Percentiles rank a stretch among this genome's conserved stretches.
These are phyloP conservation scores for Amniataba percoides DNA, from an alignment of 2,797 vertebrate species.

Conservation along the genomic window DNA sequence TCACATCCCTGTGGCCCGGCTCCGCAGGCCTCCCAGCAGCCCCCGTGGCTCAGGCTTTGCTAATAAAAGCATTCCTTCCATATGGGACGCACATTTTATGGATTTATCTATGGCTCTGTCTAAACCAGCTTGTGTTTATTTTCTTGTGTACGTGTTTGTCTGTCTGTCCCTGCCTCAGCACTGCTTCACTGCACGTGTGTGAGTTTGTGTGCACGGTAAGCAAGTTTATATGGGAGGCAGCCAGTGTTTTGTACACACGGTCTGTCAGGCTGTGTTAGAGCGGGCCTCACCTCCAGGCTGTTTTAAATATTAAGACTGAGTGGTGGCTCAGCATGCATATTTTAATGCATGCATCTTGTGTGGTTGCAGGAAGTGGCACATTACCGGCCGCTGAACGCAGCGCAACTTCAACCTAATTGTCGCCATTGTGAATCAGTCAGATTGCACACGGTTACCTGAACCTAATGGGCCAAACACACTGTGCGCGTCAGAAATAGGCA, in stretches of 20 bases:
- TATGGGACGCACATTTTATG: constrained; percentile 62
- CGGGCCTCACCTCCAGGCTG: constrained; percentile 82
- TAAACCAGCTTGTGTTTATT: constrained; percentile 76
- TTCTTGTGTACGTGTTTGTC: constrained; percentile 55
- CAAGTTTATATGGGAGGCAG: constrained; percentile 65
- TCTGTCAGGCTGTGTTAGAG: constrained; percentile 71
- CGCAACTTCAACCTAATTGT: constrained; percentile 34
- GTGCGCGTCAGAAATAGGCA: constrained; percentile 2
- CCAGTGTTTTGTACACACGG: constrained; percentile 75
- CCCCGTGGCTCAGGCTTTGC: constrained; percentile 42
- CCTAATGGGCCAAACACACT: constrained; percentile 1
- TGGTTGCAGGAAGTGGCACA: constrained; percentile 51
- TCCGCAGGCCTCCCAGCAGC: constrained; percentile 23
- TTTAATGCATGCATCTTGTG: constrained; percentile 72
- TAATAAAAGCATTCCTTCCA: constrained; percentile 70
- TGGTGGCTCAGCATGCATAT: constrained; percentile 82
- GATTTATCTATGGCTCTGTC: constrained; percentile 65
- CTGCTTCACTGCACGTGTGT: constrained; percentile 20
- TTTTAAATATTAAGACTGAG: constrained; percentile 85
- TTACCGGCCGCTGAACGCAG: constrained; percentile 23
- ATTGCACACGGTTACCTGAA: constrained; percentile 29
- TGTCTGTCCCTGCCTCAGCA: constrained; percentile 38
- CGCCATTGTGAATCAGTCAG: background rate
- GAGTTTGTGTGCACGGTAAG: constrained; percentile 14
- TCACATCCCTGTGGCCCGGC: constrained; percentile 51